Evolutionary conservation across 2,113 vertebrate species (phyloP).

Genomic region (Heptranchias perlo): DNA sequence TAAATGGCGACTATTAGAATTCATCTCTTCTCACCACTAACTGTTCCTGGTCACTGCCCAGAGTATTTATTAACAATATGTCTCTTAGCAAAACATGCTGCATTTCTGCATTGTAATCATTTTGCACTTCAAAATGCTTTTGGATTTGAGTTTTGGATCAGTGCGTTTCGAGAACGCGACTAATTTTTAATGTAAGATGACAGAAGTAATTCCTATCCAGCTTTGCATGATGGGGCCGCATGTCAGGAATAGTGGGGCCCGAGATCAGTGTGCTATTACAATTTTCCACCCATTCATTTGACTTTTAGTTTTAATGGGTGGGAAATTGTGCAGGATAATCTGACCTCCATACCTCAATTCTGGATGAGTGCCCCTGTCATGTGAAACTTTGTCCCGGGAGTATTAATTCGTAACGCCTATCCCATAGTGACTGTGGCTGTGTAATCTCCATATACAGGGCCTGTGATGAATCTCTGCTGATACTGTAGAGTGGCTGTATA

Average conservation of each 20-base stretch:
- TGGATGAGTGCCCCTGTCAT: neutral
- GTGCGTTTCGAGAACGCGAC: neutral
- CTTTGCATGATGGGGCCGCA: neutral
- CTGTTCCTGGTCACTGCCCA: constrained; percentile 2
- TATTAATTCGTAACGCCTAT: neutral
- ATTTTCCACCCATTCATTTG: neutral
- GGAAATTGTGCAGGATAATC: neutral
- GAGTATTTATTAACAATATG: neutral
- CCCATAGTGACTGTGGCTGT: neutral
- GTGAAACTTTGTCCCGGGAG: neutral
- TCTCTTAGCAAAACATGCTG: neutral
- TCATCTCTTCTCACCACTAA: neutral
- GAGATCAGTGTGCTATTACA: neutral
- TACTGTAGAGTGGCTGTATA: neutral
- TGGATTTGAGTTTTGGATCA: neutral
- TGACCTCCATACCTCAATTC: neutral
- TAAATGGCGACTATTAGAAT: neutral
- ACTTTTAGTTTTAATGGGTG: neutral
- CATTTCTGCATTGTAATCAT: neutral
- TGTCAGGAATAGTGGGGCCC: neutral
- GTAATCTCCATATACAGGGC: neutral
- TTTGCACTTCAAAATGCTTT: neutral
- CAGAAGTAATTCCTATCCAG: neutral
- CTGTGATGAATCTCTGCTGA: neutral
- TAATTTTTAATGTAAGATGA: neutral